Evolutionary conservation across 1,140 invertebrate species (phyloP).

Genomic region (Nebria ingens): DNA sequence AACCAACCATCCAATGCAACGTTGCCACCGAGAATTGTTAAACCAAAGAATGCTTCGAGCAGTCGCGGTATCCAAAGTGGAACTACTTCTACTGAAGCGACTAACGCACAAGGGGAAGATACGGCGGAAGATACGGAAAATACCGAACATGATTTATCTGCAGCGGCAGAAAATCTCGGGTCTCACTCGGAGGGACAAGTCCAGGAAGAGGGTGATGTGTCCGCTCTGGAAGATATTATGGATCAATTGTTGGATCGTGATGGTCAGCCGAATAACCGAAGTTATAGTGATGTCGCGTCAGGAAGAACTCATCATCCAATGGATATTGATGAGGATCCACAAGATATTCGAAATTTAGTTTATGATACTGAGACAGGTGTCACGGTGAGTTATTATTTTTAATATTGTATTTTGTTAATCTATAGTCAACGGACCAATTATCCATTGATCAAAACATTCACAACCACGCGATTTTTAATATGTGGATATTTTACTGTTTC

Average conservation of each 20-base stretch:
- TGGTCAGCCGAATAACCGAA: constrained; percentile 20
- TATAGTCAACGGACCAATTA: too few relatives aligned
- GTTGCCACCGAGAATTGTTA: constrained; percentile 12
- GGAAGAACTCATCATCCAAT: constrained; percentile 23
- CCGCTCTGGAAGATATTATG: constrained; percentile 55
- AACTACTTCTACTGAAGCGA: constrained; percentile 33
- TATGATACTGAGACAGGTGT: constrained; percentile 30
- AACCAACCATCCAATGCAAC: constrained; percentile 49
- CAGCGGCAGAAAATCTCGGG: constrained; percentile 46
- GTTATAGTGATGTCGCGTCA: constrained; percentile 20
- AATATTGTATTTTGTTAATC: constrained; percentile 1
- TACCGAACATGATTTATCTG: constrained; percentile 53
- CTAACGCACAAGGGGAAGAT: constrained; percentile 48
- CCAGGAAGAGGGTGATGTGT: constrained; percentile 42
- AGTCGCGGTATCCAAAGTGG: constrained; percentile 15
- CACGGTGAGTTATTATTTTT: constrained; percentile 21
- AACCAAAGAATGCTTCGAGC: not conserved
- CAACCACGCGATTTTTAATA: too few relatives aligned
- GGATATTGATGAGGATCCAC: constrained; percentile 32
- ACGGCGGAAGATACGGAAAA: constrained; percentile 54
- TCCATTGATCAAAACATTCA: too few relatives aligned
- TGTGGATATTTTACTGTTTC: too few relatives aligned
- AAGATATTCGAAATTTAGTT: constrained; percentile 17
- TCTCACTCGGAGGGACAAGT: constrained; percentile 42
- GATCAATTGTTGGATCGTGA: constrained; percentile 53